Percentiles rank a stretch among this genome's conserved stretches.
These are phyloP conservation scores for Drosophila emarginata DNA, from an alignment of 2,888 invertebrate species.

Conservation along the genomic window DNA sequence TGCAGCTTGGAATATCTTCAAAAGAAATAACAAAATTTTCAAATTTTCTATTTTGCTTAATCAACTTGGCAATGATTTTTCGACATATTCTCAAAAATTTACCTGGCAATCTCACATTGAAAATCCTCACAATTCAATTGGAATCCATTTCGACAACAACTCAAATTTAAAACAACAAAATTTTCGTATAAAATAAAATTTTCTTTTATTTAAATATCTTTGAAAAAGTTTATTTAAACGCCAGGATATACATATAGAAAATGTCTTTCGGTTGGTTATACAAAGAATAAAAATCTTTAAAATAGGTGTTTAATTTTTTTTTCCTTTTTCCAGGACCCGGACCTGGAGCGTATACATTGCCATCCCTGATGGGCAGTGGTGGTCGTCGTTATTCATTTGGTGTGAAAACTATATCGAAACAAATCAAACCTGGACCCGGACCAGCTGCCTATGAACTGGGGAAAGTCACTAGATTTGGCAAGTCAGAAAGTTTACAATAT, in stretches of 20 bases:
- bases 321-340: constrained; percentile 49
- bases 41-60: background rate
- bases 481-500: constrained; percentile 41
- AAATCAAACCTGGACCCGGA: constrained; percentile 49
- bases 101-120: background rate
- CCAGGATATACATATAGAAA: background rate
- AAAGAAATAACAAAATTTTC: too few relatives aligned
- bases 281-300: background rate
- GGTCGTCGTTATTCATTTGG: constrained; percentile 57
- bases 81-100: background rate
- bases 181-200: background rate
- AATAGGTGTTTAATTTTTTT: background rate
- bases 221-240: too few relatives aligned
- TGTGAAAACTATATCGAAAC: constrained; percentile 15
- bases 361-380: constrained; percentile 50
- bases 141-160: background rate
- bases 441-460: constrained; percentile 58
- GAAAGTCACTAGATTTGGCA: constrained; percentile 55
- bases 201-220: background rate
- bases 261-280: background rate
- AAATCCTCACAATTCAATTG: background rate
- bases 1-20: too few relatives aligned
- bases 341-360: constrained; percentile 59
- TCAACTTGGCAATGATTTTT: background rate
- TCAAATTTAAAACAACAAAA: background rate